A percentile compares a stretch with the other conserved stretches of the same genome.
Evolutionary conservation across 23 tunicate genomes (phyloP).

Genomic region (Diplosoma virens): DNA sequence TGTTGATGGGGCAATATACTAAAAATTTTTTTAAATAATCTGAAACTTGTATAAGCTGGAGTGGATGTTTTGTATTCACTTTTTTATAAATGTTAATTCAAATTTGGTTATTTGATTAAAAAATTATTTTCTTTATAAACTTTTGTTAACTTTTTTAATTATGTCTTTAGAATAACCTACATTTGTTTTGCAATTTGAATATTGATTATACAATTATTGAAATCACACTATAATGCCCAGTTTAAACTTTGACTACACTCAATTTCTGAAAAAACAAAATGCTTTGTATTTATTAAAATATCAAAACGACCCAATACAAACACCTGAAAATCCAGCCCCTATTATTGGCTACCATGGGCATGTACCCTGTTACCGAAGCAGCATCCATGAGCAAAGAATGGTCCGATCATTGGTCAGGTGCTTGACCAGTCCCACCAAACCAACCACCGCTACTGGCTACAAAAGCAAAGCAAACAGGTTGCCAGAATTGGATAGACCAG

Average conservation of each 20-base stretch:
- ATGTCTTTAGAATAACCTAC: too few species aligned
- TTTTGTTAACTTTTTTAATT: too few species aligned
- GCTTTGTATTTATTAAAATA: conserved; percentile 73
- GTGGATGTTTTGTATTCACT: too few species aligned
- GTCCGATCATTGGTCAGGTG: conserved; percentile 74
- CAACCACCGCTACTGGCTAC: conserved; percentile 75
- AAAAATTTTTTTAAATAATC: too few species aligned
- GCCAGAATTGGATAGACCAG: not conserved
- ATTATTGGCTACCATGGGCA: conserved; percentile 74
- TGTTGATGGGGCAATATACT: too few species aligned
- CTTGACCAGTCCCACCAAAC: conserved; percentile 74
- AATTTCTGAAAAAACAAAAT: conserved; percentile 71
- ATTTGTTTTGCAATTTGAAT: too few species aligned
- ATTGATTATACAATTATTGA: too few species aligned
- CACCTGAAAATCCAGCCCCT: conserved; percentile 58
- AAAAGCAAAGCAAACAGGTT: conserved; percentile 5
- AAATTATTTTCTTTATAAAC: too few species aligned
- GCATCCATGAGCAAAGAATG: conserved; percentile 65
- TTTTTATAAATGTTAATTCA: too few species aligned
- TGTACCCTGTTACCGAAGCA: conserved; percentile 66
- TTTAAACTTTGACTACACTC: conserved; percentile 75
- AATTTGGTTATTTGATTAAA: too few species aligned
- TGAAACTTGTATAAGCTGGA: too few species aligned
- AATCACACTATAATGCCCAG: conserved; percentile 48
- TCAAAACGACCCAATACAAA: conserved; percentile 74